Conservation (phyloP, 2,888 invertebrate genomes). For the Empis stercorea region DNA sequence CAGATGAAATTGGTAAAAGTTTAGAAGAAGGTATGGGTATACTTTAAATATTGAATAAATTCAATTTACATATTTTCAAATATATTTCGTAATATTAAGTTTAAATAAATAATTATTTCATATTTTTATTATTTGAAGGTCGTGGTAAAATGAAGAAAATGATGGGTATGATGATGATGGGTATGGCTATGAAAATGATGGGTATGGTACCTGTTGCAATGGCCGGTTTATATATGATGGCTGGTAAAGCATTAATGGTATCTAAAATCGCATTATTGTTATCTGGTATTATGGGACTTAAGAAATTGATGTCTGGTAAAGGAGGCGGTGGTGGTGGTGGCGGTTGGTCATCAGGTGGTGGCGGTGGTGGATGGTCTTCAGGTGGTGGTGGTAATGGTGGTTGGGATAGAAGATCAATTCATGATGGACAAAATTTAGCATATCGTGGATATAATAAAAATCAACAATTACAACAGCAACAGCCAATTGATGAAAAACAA, state of each 20-base stretch:
- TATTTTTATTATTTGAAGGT: constrained; percentile 36
- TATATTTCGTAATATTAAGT: not conserved
- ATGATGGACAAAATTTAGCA: constrained; percentile 51
- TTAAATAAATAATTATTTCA: constrained; percentile 3
- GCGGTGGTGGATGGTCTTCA: constrained; percentile 32
- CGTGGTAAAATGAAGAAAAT: constrained; percentile 81
- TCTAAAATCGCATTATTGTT: constrained; percentile 65
- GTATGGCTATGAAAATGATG: constrained; percentile 70
- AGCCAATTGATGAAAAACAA: not conserved
- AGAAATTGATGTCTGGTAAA: constrained; percentile 64
- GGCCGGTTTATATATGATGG: constrained; percentile 65
- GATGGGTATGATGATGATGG: constrained; percentile 89
- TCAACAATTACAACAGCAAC: constrained; percentile 16
- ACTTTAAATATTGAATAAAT: not conserved
- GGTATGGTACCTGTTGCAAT: constrained; percentile 69
- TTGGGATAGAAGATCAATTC: constrained; percentile 58
- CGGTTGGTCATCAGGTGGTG: constrained; percentile 40
- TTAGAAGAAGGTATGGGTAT: constrained; percentile 65
- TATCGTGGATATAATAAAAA: constrained; percentile 47
- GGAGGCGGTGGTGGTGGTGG: constrained; percentile 40
- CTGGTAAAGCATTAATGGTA: constrained; percentile 76
- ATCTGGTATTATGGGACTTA: constrained; percentile 67
- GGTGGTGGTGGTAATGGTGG: constrained; percentile 45
- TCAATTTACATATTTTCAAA: not conserved
- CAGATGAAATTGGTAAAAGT: constrained; percentile 53